Conservation (phyloP, 2,797 vertebrate species). For the Pseudomugil gertrudae region DNA sequence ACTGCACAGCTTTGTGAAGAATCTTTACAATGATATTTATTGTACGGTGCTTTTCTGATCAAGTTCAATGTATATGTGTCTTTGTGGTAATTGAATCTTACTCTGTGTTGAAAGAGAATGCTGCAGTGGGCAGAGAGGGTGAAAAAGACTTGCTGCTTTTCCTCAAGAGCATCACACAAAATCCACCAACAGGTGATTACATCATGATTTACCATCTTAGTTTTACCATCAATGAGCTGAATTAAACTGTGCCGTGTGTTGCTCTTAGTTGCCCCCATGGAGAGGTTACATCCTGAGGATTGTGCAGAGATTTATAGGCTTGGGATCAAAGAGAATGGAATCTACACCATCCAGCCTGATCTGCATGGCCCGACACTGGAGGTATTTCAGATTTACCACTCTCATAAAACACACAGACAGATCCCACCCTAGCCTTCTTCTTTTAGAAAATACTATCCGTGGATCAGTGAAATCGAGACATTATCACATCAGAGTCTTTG, state of each 20-base stretch:
- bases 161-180: constrained; percentile 81
- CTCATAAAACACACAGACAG: constrained; percentile 50
- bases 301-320: constrained; percentile 86
- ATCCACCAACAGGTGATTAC: constrained; percentile 74
- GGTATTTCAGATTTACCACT: constrained; percentile 71
- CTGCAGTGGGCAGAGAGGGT: constrained; percentile 77
- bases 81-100: constrained; percentile 42
- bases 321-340: constrained; percentile 86
- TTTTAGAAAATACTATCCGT: constrained; percentile 48
- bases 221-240: neutral
- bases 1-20: constrained; percentile 13
- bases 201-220: neutral
- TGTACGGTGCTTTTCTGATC: constrained; percentile 16
- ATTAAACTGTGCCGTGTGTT: constrained; percentile 39
- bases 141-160: constrained; percentile 83
- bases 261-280: constrained; percentile 70
- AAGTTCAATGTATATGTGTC: neutral
- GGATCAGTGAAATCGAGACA: constrained; percentile 40
- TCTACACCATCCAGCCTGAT: constrained; percentile 88
- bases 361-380: constrained; percentile 79
- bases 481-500: constrained; percentile 54
- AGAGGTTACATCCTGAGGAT: constrained; percentile 81
- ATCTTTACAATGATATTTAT: constrained; percentile 37
- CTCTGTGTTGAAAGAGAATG: constrained; percentile 69
- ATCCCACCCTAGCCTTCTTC: constrained; percentile 19